Base-by-base conservation (phyloP, 2,797 vertebrate species). In the Lagorchestes hirsutus region DNA sequence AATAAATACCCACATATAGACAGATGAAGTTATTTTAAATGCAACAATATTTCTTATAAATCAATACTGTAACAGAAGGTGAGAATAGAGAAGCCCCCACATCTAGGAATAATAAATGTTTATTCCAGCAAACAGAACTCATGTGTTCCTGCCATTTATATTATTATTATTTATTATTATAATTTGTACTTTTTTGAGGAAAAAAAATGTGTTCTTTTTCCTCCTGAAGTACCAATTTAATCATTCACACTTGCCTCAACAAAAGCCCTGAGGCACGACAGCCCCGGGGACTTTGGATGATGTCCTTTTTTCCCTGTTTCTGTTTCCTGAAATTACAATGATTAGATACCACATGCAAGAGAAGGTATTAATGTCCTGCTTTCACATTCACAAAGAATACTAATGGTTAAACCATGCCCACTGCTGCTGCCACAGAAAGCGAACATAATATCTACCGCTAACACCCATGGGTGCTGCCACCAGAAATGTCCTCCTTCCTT, bases 121-220 rank as follows among this genome's bases (percentile, higher is more conserved):
- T 98, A 98, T 99, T 99, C 99, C 99, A 99, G 99, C 99, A 99
- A 99, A 99, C 99, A 99, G 99, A 99, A 99, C 99, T 99, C 99
- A 97, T 98, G 98, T 96, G 96, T 95, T 94, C 95, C n/a, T 93
- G 28, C 92, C 96, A 98, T 93, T 92, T 94, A 96, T 92, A 98
- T 97, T 93, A 98, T 97, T 97, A 98, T 91, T 98, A 98, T 98
- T 99, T 99, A 93, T 95, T 87, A 87, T 97, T 97, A 98, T 92
- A 98, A 98, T 99, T 99, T 99, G 94, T 95, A 98, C 96, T 98
- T 98, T 97, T 97, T 98, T 98, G 92, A 97, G 92, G 95, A 98
- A 98, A 97, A 98, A 98, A 97, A 98, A 98, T 92, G 91, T 98
- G 97, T 40, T 97, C 40, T 94, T 91, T 92, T 95, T 92, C 97